Evolutionary conservation across 2,113 vertebrate genomes (phyloP).

Genomic region (Macroglossus sobrinus): DNA sequence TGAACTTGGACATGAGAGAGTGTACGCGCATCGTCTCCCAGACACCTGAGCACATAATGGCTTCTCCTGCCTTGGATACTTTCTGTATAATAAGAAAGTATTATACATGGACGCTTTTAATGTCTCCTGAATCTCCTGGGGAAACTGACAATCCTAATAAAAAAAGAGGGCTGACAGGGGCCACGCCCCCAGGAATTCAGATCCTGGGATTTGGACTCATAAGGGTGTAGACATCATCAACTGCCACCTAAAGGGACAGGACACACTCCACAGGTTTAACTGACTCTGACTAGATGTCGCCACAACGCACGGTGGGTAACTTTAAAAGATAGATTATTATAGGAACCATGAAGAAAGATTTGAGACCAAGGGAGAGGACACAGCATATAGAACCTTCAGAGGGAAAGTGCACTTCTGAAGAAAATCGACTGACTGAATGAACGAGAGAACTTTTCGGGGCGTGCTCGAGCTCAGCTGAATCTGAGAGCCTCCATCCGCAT

Average conservation of each 20-base stretch:
- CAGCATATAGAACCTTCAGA: background rate
- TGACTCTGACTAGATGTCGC: background rate
- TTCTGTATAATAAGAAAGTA: background rate
- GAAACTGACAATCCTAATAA: background rate
- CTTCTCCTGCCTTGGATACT: background rate
- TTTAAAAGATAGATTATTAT: background rate
- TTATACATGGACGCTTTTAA: background rate
- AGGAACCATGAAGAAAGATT: background rate
- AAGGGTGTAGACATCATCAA: background rate
- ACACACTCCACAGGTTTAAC: background rate
- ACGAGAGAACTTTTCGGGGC: background rate
- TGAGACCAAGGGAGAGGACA: background rate
- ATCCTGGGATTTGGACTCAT: background rate
- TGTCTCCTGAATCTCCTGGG: background rate
- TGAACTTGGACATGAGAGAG: background rate
- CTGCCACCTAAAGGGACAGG: background rate
- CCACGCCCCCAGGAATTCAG: background rate
- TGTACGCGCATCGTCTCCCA: background rate
- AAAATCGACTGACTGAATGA: background rate
- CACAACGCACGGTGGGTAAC: background rate
- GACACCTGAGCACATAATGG: background rate
- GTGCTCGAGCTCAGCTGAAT: too few relatives aligned
- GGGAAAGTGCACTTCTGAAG: background rate
- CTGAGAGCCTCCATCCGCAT: background rate
- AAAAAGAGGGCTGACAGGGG: background rate